A percentile compares a stretch with the other conserved stretches of the same genome.
These are phyloP conservation scores for Drosophila suboccidentalis DNA, from an alignment of 2,888 invertebrate species.

Conservation along the genomic window DNA sequence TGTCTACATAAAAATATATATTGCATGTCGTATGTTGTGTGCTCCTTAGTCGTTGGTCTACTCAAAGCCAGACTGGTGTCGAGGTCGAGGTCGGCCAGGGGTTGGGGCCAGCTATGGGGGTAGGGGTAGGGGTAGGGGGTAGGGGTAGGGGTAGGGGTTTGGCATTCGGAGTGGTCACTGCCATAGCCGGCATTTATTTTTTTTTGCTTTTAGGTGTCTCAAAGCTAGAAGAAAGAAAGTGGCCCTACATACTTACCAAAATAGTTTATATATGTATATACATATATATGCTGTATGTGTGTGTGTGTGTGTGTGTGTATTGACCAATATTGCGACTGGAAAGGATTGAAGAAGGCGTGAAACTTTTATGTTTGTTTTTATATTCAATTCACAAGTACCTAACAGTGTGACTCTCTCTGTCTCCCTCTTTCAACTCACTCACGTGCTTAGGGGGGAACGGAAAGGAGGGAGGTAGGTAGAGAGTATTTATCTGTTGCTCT, in stretches of 20 bases:
- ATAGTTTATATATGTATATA: slow-evolving; percentile 20
- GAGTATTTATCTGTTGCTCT: slow-evolving; percentile 61
- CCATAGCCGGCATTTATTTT: slow-evolving; percentile 26
- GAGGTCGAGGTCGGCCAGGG: slow-evolving; percentile 56
- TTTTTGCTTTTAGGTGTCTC: slow-evolving; percentile 48
- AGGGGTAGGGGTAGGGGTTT: slow-evolving; percentile 13
- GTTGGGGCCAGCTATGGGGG: slow-evolving; percentile 6
- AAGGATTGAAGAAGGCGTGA: slow-evolving; percentile 56
- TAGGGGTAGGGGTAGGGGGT: background rate
- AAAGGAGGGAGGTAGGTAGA: background rate
- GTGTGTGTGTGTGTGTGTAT: slow-evolving; percentile 19
- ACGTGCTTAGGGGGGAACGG: background rate
- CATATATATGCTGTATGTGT: slow-evolving; percentile 1
- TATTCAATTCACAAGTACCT: slow-evolving; percentile 78
- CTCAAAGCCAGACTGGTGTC: slow-evolving; percentile 79
- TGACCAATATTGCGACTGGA: slow-evolving; percentile 49
- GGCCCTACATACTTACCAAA: slow-evolving; percentile 49
- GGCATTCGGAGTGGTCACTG: slow-evolving; percentile 50
- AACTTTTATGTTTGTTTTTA: slow-evolving; percentile 82
- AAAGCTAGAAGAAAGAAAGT: slow-evolving; percentile 52
- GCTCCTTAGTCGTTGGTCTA: slow-evolving; percentile 69
- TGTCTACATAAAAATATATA: slow-evolving; percentile 82
- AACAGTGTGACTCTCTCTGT: slow-evolving; percentile 30
- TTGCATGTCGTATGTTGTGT: slow-evolving; percentile 72
- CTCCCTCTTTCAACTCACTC: background rate